Base-by-base conservation (phyloP, 2,113 vertebrate genomes). In the Heterochromis multidens region DNA sequence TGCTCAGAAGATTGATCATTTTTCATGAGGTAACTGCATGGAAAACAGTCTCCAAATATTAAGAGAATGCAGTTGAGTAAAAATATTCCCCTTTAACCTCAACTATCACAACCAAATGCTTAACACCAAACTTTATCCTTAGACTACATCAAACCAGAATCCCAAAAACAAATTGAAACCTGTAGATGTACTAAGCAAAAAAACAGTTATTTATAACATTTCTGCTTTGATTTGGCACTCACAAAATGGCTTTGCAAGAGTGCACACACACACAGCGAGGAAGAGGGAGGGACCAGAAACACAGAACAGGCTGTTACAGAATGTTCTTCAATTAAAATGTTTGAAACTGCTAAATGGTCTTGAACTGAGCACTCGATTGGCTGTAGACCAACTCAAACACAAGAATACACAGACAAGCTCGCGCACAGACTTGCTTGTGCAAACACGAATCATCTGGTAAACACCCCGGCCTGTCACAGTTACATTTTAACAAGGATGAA, bases 291-390 rank as follows among this genome's bases (percentile, higher is more conserved):
- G 2, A 72, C 21, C 2, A 27, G 13, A 7, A 49, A 46, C 63
- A 27, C 56, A 80, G 81, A 80, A 58, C 62, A 57, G 27, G 33
- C 63, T 79, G 76, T 72, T 62, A 79, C 86, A 83, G 27, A 76
- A 59, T 67, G 70, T 81, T 80, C 77, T 67, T 77, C 60, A 77
- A 67, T 81, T 81, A 84, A 31, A 40, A 7, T 77, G 67, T 77
- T 81, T 77, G 77, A 80, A 60, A 58, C 77, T 49, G 65, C 81
- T 80, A 67, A 83, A 83, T 63, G 65, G 27, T 74, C 25, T 83
- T 49, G 46, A 87, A 76, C 58, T 9, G 76, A 83, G 37, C 35
- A 12, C 16, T 57, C 21, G 11, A 3, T 14, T 77, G 81, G 58
- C 77, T 29, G 16, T 8, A 63, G 67, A 31, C 74, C 86, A 84